Conservation (phyloP, 2,888 invertebrate species). For the Xestobium rufovillosum region DNA sequence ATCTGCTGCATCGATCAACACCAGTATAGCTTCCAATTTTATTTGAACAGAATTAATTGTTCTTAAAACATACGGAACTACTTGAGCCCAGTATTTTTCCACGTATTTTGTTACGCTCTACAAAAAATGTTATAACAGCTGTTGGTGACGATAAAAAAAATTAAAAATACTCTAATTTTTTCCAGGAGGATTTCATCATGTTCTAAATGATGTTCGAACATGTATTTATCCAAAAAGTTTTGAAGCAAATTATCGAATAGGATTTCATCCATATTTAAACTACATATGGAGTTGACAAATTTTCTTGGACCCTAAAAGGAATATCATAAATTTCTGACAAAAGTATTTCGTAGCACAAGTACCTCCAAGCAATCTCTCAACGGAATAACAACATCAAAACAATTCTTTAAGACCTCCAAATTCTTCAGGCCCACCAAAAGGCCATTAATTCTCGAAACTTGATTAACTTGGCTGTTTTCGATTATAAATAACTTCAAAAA, state of each 20-base stretch:
- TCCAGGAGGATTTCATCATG: slow-evolving; percentile 41
- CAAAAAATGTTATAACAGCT: slow-evolving; percentile 12
- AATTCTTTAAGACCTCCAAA: slow-evolving; percentile 25
- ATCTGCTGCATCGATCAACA: slow-evolving; percentile 27
- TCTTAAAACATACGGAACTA: slow-evolving; percentile 28
- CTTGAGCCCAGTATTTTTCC: slow-evolving; percentile 29
- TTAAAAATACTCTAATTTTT: slow-evolving; percentile 39
- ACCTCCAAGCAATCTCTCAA: slow-evolving; percentile 30
- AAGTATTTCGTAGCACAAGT: slow-evolving; percentile 11
- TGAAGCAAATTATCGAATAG: slow-evolving; percentile 35
- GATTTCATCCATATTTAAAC: slow-evolving; percentile 26
- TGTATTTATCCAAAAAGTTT: slow-evolving; percentile 40
- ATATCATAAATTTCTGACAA: too few species aligned
- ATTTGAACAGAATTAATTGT: slow-evolving; percentile 28
- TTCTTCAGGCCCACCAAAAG: too few species aligned
- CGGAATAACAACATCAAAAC: slow-evolving; percentile 28
- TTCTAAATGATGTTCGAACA: slow-evolving; percentile 40
- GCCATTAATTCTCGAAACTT: slow-evolving; percentile 7
- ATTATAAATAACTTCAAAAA: slow-evolving; percentile 23
- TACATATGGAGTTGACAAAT: slow-evolving; percentile 29
- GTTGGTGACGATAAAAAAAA: too few species aligned
- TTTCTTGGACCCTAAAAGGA: slow-evolving; percentile 27
- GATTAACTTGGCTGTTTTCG: slow-evolving; percentile 12
- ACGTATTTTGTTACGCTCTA: slow-evolving; percentile 29
- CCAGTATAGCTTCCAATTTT: slow-evolving; percentile 28